Base-by-base conservation (phyloP, 1,140 invertebrate species). In the Mylabris phalerata region DNA sequence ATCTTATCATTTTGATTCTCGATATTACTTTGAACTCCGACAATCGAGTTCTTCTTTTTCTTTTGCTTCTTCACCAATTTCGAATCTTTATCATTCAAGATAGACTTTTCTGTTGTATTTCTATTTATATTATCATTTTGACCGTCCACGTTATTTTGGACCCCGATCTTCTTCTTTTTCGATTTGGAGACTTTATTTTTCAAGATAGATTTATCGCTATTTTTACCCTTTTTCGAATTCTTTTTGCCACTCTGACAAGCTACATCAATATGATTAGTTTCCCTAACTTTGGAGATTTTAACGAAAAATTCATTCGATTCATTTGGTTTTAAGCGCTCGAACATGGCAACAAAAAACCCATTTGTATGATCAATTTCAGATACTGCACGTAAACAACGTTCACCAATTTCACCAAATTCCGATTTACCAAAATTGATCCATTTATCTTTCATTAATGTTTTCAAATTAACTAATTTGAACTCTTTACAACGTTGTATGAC, bases 341-440 rank as follows among this genome's bases (percentile, higher is more conserved):
- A 89, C 46, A 95, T 80, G 6, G 93, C 92, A 13, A 98, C 79
- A 77, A 98, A 98, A 75, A 98, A 98, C 26, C 95, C 95, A 76
- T 90, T 94, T 0, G 92, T 94, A 3, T 84, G 74, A 78, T 95
- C 90, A 3, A 76, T 70, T 9, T 89, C 82, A 0, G 88, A 83
- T 60, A 77, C 78, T 0, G 89, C 81, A 71, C 93, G 90, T 0
- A 98, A 63, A 74, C 92, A 96, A 52, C 83, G 84, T 10, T 85
- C 82, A 67, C 78, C 85, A 74, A 76, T 80, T 61, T 78, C 75
- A 9, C 66, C 69, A 65, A 84, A 89, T 57, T 84, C 77, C 2
- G 73, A 63, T 6, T 82, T 83, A 9, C 87, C 86, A 60, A 80
- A 81, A 68, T 86, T 86, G 45, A 77, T 77, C 88, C 88, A 90